Evolutionary conservation across 2,113 vertebrate species (phyloP), one percentile per base, ranked within the genome.

Genomic region (Eulemur macaco): DNA sequence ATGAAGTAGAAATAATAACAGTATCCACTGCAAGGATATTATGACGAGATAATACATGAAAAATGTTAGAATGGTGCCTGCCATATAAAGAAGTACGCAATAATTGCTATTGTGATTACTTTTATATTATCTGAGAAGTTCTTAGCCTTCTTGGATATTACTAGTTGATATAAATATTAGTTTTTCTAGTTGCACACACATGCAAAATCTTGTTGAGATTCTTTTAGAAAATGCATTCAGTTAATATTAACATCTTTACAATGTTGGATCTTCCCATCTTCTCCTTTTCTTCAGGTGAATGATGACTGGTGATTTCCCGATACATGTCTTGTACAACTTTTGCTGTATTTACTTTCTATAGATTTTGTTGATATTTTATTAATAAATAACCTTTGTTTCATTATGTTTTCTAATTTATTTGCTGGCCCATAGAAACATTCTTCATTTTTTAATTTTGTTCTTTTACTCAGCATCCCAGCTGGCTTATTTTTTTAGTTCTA

Each of bases 401-500:
- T 25, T 80, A 18, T 50, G 80, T 73, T 94, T 85, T 91, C 47
- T 78, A 20, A 47, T 73, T 93, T 77, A 56, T 94, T 92, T 85
- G 31, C 56, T 94, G n/a, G 25, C 42, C 20, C 21, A 66, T 56
- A 84, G 81, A 89, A 89, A 66, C 52, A 37, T 86, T 90, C 20
- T 60, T 78, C 7, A 66, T 82, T 64, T 92, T 64, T 64, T 23
- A 82, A 83, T 95, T 95, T 83, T 93, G 37, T 29, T 86, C n/a
- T 89, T 86, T 54, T 47, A 69, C 15, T 34, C 29, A 76, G 17
- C 23, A 37, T 76, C 31, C 37, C 31, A 76, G 17, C 23, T 60
- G 45, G 86, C 18, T 66, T 94, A 29, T 89, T 58, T 77, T 50
- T 18, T 68, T 95, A 71, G 66, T 93, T 64, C 68, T 77, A 60